Evolutionary conservation across 2,797 vertebrate genomes (phyloP).

Genomic region (Coccyzus lansbergi): DNA sequence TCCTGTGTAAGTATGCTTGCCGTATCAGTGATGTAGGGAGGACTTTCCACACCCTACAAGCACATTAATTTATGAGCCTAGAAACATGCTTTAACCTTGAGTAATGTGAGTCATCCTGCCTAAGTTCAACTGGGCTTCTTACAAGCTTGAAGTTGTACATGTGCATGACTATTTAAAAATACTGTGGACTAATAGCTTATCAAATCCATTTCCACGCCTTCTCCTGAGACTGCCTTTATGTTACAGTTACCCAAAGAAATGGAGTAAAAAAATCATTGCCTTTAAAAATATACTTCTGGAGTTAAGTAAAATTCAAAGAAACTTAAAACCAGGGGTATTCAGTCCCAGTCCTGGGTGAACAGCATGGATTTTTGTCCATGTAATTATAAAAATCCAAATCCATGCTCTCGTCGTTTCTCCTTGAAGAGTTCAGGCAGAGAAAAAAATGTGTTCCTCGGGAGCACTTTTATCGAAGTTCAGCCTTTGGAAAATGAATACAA

Average conservation of each 20-base stretch:
- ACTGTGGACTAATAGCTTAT: background rate
- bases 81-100: background rate
- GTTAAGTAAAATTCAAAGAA: constrained; percentile 12
- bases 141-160: background rate
- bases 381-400: constrained; percentile 6
- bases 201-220: background rate
- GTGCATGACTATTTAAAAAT: background rate
- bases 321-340: background rate
- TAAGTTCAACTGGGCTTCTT: background rate
- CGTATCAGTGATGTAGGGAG: background rate
- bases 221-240: background rate
- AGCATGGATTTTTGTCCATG: background rate
- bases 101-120: background rate
- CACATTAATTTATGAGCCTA: background rate
- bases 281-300: background rate
- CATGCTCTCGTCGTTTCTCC: background rate
- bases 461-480: constrained; percentile 24
- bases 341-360: background rate
- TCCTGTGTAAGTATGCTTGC: background rate
- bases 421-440: constrained; percentile 5
- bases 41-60: background rate
- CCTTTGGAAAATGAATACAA: constrained; percentile 19
- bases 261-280: background rate
- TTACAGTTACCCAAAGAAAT: background rate
- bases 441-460: background rate